Evolutionary conservation across 2,797 vertebrate genomes (phyloP).

Genomic region (Sciaenops ocellatus): DNA sequence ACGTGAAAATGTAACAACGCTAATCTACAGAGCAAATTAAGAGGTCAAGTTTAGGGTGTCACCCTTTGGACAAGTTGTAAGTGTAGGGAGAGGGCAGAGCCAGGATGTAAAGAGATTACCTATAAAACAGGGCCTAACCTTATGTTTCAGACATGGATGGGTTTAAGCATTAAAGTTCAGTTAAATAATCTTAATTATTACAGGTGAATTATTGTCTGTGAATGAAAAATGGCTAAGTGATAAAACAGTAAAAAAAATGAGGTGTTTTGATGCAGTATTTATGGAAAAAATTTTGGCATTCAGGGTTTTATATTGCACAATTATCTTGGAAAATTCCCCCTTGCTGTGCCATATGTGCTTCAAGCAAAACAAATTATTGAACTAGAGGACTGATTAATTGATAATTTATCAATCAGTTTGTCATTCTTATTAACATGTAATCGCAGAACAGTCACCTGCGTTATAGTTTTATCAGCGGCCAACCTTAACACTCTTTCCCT

Average conservation of each 20-base stretch:
- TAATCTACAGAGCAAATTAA: constrained; percentile 55
- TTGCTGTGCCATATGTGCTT: too few relatives aligned
- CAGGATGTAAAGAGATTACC: constrained; percentile 46
- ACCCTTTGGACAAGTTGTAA: constrained; percentile 27
- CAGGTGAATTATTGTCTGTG: neutral
- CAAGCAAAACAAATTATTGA: neutral
- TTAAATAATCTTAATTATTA: too few relatives aligned
- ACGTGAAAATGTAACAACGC: constrained; percentile 24
- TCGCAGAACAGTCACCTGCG: neutral
- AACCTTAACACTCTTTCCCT: constrained; percentile 36
- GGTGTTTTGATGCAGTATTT: neutral
- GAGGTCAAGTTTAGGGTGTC: constrained; percentile 58
- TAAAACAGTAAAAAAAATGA: too few relatives aligned
- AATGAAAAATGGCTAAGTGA: neutral
- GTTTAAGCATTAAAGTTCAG: neutral
- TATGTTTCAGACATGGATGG: neutral
- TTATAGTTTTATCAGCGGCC: neutral
- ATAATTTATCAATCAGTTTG: neutral
- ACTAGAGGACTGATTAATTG: neutral
- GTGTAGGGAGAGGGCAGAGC: constrained; percentile 4
- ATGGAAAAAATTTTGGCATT: neutral
- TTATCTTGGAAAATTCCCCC: neutral
- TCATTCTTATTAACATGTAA: neutral
- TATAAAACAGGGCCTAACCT: constrained; percentile 1
- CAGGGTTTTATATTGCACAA: neutral